Conservation (phyloP, 1,140 invertebrate genomes). For the Chrysomallon squamiferum region DNA sequence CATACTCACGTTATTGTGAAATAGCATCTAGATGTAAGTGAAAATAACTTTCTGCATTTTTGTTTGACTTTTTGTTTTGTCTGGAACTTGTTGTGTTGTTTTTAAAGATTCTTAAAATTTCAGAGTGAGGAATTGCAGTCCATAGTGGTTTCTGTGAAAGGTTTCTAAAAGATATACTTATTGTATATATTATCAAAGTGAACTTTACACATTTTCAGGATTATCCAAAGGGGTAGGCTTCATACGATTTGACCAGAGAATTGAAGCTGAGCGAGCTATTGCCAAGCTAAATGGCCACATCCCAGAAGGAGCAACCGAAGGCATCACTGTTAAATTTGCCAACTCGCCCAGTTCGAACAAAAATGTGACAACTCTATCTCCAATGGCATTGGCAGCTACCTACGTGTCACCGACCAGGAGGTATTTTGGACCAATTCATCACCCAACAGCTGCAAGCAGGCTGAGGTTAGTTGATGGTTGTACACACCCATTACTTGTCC, state of each 20-base stretch:
- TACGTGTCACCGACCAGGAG: constrained; percentile 77
- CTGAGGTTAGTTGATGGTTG: constrained; percentile 75
- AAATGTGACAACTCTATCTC: constrained; percentile 48
- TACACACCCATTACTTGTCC: neutral
- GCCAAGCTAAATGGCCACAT: constrained; percentile 97
- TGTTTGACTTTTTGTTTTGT: too few species aligned
- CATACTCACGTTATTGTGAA: too few species aligned
- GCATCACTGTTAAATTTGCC: constrained; percentile 99
- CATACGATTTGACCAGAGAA: constrained; percentile 97
- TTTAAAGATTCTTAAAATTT: too few species aligned
- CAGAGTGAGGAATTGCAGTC: too few species aligned
- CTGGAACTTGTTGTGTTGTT: too few species aligned
- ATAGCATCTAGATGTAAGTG: too few species aligned
- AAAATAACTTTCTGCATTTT: too few species aligned
- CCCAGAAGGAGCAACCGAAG: constrained; percentile 89
- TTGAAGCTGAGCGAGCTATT: constrained; percentile 96
- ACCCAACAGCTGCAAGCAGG: constrained; percentile 80
- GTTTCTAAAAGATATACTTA: too few species aligned
- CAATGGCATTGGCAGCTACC: constrained; percentile 70
- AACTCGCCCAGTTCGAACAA: constrained; percentile 74
- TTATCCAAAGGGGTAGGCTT: constrained; percentile 99
- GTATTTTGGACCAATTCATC: constrained; percentile 91
- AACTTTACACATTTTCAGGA: constrained; percentile 71
- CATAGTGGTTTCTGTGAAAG: too few species aligned
- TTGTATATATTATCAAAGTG: too few species aligned